A percentile compares a stretch with the other conserved stretches of the same genome.
phyloP scores from a whole-genome alignment of 2,113 vertebrate genomes.

The Aleadryas rufinucha region DNA sequence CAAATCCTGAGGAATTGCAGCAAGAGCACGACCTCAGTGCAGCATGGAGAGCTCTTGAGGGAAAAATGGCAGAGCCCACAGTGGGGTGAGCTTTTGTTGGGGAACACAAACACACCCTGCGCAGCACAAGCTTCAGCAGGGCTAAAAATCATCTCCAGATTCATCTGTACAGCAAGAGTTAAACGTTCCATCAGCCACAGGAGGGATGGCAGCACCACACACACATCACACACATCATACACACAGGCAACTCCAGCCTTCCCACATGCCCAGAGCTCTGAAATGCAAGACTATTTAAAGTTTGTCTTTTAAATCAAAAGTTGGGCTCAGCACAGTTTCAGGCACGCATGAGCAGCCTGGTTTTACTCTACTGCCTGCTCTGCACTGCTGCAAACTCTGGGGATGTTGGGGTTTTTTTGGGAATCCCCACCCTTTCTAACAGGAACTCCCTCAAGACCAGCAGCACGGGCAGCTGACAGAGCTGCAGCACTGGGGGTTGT shows the following conservation, averaged over 20 bases:
- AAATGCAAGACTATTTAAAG: background rate
- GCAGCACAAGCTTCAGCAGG: background rate
- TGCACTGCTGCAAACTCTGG: background rate
- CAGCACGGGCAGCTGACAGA: background rate
- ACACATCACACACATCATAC: background rate
- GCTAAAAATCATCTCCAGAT: background rate
- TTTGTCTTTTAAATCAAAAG: background rate
- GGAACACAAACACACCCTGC: background rate
- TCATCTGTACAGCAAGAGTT: background rate
- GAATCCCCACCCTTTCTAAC: background rate
- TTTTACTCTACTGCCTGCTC: background rate
- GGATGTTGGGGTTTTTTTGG: background rate
- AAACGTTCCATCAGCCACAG: background rate
- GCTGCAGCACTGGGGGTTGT: background rate
- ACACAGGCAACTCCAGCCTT: background rate
- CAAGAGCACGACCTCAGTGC: rapidly evolving
- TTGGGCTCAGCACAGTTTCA: background rate
- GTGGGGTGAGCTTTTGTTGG: background rate
- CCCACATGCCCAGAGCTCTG: background rate
- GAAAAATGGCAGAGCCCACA: background rate
- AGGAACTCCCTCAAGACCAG: background rate
- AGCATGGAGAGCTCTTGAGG: background rate
- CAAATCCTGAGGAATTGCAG: background rate
- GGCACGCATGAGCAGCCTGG: background rate
- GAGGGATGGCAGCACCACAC: background rate